Conservation (phyloP, 2,113 vertebrate genomes). For the Solenodon paradoxus region DNA sequence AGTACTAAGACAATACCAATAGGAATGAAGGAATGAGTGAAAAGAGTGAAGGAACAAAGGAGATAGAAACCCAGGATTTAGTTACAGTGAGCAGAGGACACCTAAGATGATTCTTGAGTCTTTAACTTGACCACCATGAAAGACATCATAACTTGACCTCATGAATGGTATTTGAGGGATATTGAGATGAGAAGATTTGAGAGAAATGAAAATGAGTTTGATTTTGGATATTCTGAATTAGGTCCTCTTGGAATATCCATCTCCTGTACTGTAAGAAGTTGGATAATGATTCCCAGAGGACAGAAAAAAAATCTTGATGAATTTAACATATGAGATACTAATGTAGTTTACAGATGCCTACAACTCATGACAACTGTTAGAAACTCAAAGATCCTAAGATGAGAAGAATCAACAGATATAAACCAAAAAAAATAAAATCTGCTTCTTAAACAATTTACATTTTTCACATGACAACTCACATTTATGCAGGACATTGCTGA, state of each 20-base stretch:
- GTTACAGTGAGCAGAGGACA: neutral
- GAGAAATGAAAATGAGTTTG: neutral
- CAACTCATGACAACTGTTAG: neutral
- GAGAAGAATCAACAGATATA: neutral
- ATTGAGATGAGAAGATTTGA: neutral
- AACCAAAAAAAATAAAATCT: neutral
- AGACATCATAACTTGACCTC: no score
- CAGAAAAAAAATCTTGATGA: neutral
- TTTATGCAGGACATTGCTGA: neutral
- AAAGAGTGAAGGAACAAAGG: neutral
- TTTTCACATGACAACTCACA: neutral
- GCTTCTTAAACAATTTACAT: slow-evolving; percentile 7
- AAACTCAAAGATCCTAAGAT: neutral
- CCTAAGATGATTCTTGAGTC: neutral
- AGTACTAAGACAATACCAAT: neutral
- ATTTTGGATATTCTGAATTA: neutral
- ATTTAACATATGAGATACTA: neutral
- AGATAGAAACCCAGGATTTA: neutral
- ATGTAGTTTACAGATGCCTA: neutral
- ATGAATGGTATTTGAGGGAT: no score
- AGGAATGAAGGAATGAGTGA: neutral
- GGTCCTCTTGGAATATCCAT: neutral
- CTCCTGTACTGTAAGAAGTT: neutral
- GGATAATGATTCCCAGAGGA: slow-evolving; percentile 27
- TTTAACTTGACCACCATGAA: neutral